phyloP scores from a whole-genome alignment of 2,797 vertebrate species.

The Lacerta viridis region DNA sequence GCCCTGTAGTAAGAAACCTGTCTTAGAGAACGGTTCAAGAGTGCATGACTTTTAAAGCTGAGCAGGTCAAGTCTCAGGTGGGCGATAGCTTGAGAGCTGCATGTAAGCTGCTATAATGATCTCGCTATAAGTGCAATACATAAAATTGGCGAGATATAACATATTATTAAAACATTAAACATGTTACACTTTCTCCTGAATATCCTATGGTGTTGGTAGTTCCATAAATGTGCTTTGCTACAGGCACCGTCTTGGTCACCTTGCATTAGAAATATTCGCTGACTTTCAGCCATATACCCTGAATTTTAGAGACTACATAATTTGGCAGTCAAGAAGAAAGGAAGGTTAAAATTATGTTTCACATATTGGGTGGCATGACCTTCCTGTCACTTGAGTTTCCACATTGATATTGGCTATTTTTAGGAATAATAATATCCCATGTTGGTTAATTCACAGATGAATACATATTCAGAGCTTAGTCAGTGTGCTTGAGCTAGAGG shows the following conservation, averaged over 20 bases:
- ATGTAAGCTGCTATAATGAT: too few relatives aligned
- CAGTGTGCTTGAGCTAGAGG: slow-evolving; percentile 12
- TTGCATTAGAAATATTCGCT: too few relatives aligned
- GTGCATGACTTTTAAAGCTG: too few relatives aligned
- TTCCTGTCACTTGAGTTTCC: accelerated
- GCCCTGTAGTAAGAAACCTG: too few relatives aligned
- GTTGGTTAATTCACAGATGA: background rate
- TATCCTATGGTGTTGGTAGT: background rate
- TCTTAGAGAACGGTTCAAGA: too few relatives aligned
- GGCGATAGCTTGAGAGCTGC: too few relatives aligned
- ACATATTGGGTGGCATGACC: background rate
- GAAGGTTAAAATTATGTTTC: background rate
- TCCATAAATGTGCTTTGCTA: background rate
- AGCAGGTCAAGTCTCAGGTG: too few relatives aligned
- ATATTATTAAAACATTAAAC: background rate
- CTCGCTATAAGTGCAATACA: too few relatives aligned
- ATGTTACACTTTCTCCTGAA: background rate
- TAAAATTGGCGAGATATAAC: too few relatives aligned
- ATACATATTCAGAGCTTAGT: background rate
- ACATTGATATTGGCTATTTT: slow-evolving; percentile 15
- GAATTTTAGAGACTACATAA: too few relatives aligned
- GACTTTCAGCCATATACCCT: too few relatives aligned
- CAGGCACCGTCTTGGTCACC: too few relatives aligned
- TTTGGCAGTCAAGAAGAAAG: slow-evolving; percentile 1
- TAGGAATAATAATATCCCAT: slow-evolving; percentile 18